Evolutionary conservation across 30 jellyfish, hydroid and myxozoan species (phyloP).

Genomic region (Hydractinia echinata): DNA sequence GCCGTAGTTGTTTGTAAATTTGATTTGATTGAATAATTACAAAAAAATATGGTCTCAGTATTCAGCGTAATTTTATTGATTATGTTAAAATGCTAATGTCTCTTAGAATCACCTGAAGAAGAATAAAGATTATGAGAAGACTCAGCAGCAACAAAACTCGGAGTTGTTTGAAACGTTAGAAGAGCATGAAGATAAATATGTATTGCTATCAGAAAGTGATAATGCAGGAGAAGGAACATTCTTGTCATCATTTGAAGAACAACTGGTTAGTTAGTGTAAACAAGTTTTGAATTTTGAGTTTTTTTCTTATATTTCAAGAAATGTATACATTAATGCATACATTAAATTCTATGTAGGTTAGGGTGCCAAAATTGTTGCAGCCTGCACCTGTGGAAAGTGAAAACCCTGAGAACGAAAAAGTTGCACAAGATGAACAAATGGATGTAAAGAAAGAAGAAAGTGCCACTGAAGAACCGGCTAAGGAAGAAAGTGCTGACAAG

Average conservation of each 20-base stretch:
- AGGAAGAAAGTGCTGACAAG: not conserved
- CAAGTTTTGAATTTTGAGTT: not conserved
- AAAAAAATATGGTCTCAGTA: too few relatives aligned
- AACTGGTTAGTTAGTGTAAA: not conserved
- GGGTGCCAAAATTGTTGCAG: constrained; percentile 22
- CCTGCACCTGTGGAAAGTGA: not conserved
- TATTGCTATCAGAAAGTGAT: constrained; percentile 54
- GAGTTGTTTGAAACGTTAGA: constrained; percentile 49
- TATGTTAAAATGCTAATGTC: too few relatives aligned
- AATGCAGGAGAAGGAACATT: not conserved
- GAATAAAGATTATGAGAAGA: constrained; percentile 51
- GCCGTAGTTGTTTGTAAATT: not conserved
- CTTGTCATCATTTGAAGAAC: not conserved
- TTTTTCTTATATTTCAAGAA: not conserved
- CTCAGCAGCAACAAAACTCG: constrained; percentile 57
- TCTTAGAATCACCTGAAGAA: constrained; percentile 51
- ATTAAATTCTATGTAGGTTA: constrained; percentile 4
- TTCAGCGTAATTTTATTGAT: too few relatives aligned
- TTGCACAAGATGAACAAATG: not conserved
- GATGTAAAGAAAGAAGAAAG: constrained; percentile 19
- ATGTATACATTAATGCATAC: not conserved
- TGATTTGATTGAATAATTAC: not conserved
- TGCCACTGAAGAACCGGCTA: constrained; percentile 21
- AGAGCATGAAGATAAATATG: constrained; percentile 60
- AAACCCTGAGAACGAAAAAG: constrained; percentile 15